Evolutionary conservation across 2,797 vertebrate species (phyloP), one percentile per base, ranked within the genome.

Genomic region (Lycodopsis pacificus): DNA sequence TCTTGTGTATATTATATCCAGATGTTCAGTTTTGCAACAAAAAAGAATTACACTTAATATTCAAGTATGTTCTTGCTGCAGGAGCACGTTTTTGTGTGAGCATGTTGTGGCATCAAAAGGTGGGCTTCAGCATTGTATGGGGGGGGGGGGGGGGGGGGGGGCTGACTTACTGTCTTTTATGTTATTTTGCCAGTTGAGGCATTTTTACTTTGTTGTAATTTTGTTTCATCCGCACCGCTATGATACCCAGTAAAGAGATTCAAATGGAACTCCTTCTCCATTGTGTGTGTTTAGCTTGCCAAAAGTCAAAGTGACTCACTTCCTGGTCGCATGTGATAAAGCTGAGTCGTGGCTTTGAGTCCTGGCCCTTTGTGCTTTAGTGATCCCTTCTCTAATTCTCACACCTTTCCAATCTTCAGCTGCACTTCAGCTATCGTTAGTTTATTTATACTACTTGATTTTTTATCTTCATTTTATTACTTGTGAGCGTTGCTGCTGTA

Each of bases 111-210:
- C 10, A 65, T 65, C 44, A 0, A 46, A 64, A 58, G 10, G 27
- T 46, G 40, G 36, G 11, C 38, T 12, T 40, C 38, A 40, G 10
- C 9, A 40, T 15, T 25, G 12, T 40, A 9, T 15, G 3, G 6
- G 20, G 36, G 10, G 1, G 7, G 4, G 3, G 36, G 10, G 1
- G 7, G 4, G 3, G 6, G 20, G 36, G 10, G 2, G 7, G 2
- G 0, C 11, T 30, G 7, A 36, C 10, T 36, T 36, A 3, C 19
- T 36, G 40, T 12, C 12, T 12, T 27, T 46, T 30, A n/a, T 22
- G 7, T 51, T 17, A 22, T 66, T 66, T 51, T 65, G 13, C 20
- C 9, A 20, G n/a, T 27, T 53, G 4, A 27, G 13, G 6, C 6
- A 30, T n/a, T 69, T 36, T 32, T 44, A 57, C 46, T 44, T 10